Evolutionary conservation across 2,888 invertebrate species (phyloP).

Genomic region (Dione juno): DNA sequence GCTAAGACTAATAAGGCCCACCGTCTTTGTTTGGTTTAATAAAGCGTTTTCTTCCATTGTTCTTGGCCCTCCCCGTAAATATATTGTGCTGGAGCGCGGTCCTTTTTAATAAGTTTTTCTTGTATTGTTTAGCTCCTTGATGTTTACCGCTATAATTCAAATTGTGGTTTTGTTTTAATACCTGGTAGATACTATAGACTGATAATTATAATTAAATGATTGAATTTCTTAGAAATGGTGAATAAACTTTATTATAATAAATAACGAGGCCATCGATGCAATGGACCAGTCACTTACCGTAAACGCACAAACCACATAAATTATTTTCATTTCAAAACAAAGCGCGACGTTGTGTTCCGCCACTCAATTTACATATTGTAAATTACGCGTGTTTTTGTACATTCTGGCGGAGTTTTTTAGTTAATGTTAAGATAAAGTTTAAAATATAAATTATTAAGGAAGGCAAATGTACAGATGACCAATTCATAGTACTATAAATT

Average conservation of each 20-base stretch:
- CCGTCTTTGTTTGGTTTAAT: conserved; percentile 45
- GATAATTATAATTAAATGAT: conserved; percentile 10
- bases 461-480: conserved; percentile 8
- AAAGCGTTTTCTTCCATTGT: conserved; percentile 45
- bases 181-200: conserved; percentile 6
- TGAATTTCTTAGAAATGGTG: conserved; percentile 18
- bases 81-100: conserved; percentile 43
- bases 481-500: conserved; percentile 2
- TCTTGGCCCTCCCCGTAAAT: conserved; percentile 40
- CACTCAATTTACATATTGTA: too few relatives aligned
- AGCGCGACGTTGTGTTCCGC: too few relatives aligned
- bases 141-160: conserved; percentile 36
- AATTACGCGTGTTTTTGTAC: too few relatives aligned
- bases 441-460: not conserved
- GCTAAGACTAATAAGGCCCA: conserved; percentile 45
- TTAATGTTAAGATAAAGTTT: too few relatives aligned
- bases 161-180: conserved; percentile 27
- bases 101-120: conserved; percentile 44
- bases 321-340: too few relatives aligned
- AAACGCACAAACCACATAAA: too few relatives aligned
- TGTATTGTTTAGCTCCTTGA: conserved; percentile 41
- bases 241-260: not conserved
- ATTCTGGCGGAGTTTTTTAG: too few relatives aligned
- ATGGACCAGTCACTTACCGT: too few relatives aligned
- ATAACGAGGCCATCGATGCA: not conserved